Evolutionary conservation across 2,113 vertebrate species (phyloP).

Genomic region (Dascyllus trimaculatus): DNA sequence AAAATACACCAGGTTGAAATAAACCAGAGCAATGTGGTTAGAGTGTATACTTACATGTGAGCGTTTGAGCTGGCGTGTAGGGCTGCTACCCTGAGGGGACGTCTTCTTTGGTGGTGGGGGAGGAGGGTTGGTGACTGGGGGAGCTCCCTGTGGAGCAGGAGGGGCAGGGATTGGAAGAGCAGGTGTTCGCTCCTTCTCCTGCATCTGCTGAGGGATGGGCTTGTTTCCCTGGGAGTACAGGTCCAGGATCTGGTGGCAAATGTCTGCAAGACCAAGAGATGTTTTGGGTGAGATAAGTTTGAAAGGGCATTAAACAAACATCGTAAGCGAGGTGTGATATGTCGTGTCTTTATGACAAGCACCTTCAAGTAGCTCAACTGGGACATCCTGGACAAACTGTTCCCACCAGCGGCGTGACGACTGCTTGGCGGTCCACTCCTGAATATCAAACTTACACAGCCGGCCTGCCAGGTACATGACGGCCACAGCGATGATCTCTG

Average conservation of each 20-base stretch:
- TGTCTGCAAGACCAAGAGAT: constrained; percentile 82
- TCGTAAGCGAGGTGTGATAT: accelerated
- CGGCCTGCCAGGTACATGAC: constrained; percentile 99
- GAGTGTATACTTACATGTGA: constrained; percentile 92
- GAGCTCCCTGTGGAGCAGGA: constrained; percentile 69
- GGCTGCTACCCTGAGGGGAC: constrained; percentile 93
- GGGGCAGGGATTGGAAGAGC: constrained; percentile 66
- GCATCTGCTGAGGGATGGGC: constrained; percentile 97
- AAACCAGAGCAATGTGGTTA: too few species aligned
- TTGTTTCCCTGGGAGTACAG: constrained; percentile 98
- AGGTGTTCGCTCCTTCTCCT: constrained; percentile 82
- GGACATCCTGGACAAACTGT: constrained; percentile 98
- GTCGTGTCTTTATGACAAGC: not conserved
- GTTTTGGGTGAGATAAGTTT: not conserved
- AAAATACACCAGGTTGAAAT: too few species aligned
- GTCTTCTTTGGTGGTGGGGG: constrained; percentile 90
- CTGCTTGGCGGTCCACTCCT: constrained; percentile 98
- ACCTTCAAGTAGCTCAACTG: constrained; percentile 98
- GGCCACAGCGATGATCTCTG: constrained; percentile 98
- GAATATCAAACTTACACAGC: constrained; percentile 98
- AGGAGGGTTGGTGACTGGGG: constrained; percentile 67
- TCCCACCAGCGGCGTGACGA: constrained; percentile 98
- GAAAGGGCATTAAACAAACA: not conserved
- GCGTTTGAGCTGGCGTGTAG: constrained; percentile 91
- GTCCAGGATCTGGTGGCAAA: constrained; percentile 99